Conservation (phyloP, 2,113 vertebrate genomes). For the Oplegnathus fasciatus region DNA sequence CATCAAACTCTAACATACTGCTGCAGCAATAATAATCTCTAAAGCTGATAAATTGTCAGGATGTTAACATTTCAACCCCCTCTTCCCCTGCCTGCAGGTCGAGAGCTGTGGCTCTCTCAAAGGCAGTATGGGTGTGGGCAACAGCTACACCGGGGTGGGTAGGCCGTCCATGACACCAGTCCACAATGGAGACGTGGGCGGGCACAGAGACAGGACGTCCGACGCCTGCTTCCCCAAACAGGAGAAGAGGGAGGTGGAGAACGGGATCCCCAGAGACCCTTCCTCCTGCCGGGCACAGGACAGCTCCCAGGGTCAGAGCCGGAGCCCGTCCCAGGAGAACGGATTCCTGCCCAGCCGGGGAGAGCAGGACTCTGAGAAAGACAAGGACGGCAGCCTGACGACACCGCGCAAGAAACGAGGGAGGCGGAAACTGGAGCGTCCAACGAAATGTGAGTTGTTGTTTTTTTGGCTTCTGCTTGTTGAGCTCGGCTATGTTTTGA, state of each 20-base stretch:
- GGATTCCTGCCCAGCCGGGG: conserved; percentile 87
- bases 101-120: conserved; percentile 87
- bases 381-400: conserved; percentile 86
- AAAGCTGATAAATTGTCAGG: conserved; percentile 38
- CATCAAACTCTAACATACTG: conserved; percentile 34
- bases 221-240: conserved; percentile 76
- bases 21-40: conserved; percentile 29
- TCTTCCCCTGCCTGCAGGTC: conserved; percentile 79
- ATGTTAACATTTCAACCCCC: conserved; percentile 39
- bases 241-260: conserved; percentile 87
- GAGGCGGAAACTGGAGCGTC: conserved; percentile 89
- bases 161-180: conserved; percentile 84
- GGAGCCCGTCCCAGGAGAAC: conserved; percentile 88
- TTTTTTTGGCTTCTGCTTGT: conserved; percentile 32
- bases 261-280: conserved; percentile 79
- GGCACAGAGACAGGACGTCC: conserved; percentile 74
- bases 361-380: conserved; percentile 85
- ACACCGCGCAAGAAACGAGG: conserved; percentile 87
- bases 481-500: conserved; percentile 25
- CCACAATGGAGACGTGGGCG: conserved; percentile 90
- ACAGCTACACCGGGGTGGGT: conserved; percentile 84
- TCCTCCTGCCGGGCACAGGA: conserved; percentile 74
- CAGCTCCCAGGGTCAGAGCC: conserved; percentile 68
- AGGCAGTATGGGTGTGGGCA: conserved; percentile 84
- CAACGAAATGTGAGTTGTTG: conserved; percentile 89